Evolutionary conservation across 64 coral and sea anemone species (phyloP).

Genomic region (Montipora sp.): DNA sequence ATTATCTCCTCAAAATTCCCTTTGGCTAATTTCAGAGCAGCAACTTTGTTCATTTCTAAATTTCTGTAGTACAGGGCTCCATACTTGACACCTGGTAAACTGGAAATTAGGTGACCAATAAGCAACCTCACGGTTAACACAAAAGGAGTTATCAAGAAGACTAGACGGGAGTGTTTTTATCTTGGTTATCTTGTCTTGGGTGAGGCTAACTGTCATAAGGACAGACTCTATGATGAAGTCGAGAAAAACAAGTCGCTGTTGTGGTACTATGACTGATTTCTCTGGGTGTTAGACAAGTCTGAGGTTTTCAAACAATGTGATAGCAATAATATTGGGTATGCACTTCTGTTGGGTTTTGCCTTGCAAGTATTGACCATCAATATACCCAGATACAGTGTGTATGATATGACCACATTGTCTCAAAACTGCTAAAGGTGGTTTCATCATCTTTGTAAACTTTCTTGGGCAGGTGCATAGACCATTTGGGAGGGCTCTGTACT

Average conservation of each 20-base stretch:
- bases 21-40: too few relatives aligned
- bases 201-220: conserved; percentile 1
- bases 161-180: not conserved
- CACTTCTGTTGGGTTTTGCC: too few relatives aligned
- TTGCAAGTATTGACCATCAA: too few relatives aligned
- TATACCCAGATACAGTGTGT: too few relatives aligned
- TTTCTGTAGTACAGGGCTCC: too few relatives aligned
- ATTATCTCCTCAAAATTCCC: too few relatives aligned
- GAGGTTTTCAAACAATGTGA: conserved; percentile 9
- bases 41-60: too few relatives aligned
- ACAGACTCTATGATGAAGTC: not conserved
- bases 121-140: not conserved
- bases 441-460: too few relatives aligned
- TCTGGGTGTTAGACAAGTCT: conserved; percentile 1
- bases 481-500: conserved; percentile 4
- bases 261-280: not conserved
- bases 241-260: conserved; percentile 13
- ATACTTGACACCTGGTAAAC: too few relatives aligned
- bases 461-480: not conserved
- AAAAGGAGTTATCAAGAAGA: not conserved
- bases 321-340: conserved; percentile 6
- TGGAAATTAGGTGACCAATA: too few relatives aligned
- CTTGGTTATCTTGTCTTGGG: not conserved
- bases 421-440: too few relatives aligned
- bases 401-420: too few relatives aligned